Evolutionary conservation across 2,888 invertebrate species (phyloP), one percentile per base, ranked within the genome.

Genomic region (Xestoiulus laeticollis): DNA sequence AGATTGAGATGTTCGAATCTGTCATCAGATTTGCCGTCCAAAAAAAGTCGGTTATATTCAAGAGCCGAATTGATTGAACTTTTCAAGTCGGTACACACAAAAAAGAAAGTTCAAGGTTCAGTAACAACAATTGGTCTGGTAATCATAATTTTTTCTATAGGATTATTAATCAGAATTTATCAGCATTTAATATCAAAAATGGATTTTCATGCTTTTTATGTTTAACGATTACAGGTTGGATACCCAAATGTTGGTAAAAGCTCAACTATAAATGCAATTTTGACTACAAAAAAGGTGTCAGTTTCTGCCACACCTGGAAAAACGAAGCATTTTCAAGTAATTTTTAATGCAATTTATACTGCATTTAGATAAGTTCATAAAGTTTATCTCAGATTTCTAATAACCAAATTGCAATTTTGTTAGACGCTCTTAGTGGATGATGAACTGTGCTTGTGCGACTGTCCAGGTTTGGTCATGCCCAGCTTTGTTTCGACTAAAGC

Each of bases 211-310:
- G 33, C 33, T 8, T 38, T 44, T 43, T 8, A 14, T 68, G n/a
- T 84, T 33, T 84, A 16, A n/a, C 8, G 16, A 84, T 12, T 85
- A 4, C 87, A 92, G 93, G 98, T 99, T 88, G 99, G 99, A 1
- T 99, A 99, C 93, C 99, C 99, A 0, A 99, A 99, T 94, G 99
- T 99, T 0, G 99, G 99, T n/a, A 99, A 99, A 92, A 99, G 99
- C 92, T 99, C 99, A 89, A 98, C 99, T 12, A 98, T 99, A 89
- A 99, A 99, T 93, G 94, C 98, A 26, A 92, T 99, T 85, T 94
- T 99, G 92, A 95, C 95, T 90, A 94, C 94, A 48, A 99, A 95
- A 91, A 94, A 94, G 90, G 93, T 93, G 0, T 97, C 98, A 0
- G 99, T 99, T 0, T 99, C 99, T 1, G 96, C 98, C 0, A 99